Percentiles rank a stretch among this genome's conserved stretches.
These are phyloP conservation scores for Lateolabrax maculatus DNA, from an alignment of 2,797 vertebrate species.

Conservation along the genomic window DNA sequence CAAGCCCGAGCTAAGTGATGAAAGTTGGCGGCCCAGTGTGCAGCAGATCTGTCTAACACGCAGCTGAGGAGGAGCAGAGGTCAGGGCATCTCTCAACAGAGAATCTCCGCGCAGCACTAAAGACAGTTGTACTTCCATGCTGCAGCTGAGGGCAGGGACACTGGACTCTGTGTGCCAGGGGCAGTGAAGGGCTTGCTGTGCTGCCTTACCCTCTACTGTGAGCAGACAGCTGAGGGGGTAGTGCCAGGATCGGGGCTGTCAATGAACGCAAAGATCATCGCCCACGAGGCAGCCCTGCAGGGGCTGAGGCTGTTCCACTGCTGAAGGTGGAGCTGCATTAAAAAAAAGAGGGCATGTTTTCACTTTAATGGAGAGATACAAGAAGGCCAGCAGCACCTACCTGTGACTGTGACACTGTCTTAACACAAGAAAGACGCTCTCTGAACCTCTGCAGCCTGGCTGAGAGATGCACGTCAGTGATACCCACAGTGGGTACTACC, in stretches of 20 bases:
- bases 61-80: slow-evolving; percentile 19
- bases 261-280: slow-evolving; percentile 71
- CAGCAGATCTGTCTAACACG: neutral
- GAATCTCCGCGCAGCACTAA: slow-evolving; percentile 12
- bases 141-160: slow-evolving; percentile 75
- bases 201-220: slow-evolving; percentile 53
- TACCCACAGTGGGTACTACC: neutral
- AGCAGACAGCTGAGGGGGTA: slow-evolving; percentile 65
- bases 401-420: neutral
- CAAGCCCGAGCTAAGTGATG: neutral
- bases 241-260: slow-evolving; percentile 74
- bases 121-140: slow-evolving; percentile 36
- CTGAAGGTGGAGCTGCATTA: slow-evolving; percentile 11
- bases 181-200: slow-evolving; percentile 65
- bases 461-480: neutral
- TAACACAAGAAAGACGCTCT: neutral
- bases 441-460: too few species aligned
- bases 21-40: too few species aligned
- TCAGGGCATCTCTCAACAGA: slow-evolving; percentile 36
- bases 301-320: slow-evolving; percentile 21
- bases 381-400: neutral
- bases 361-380: neutral
- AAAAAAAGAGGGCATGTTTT: neutral
- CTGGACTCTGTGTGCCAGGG: slow-evolving; percentile 74
- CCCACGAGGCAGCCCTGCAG: slow-evolving; percentile 55